Evolutionary conservation across 2,113 vertebrate species (phyloP).

Genomic region (Myotis brandtii): DNA sequence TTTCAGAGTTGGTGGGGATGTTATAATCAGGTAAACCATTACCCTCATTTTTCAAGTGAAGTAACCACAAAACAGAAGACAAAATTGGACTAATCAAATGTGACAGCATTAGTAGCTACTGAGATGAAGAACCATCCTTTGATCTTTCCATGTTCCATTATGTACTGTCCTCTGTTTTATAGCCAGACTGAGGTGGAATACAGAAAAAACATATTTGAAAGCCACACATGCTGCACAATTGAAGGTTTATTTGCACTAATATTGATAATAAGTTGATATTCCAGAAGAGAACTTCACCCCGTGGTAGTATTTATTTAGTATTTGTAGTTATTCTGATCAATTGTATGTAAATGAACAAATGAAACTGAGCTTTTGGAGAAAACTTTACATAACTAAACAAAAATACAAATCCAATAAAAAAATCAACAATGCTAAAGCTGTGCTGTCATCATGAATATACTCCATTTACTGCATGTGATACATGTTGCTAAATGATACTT

Average conservation of each 20-base stretch:
- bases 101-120: background rate
- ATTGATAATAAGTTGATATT: background rate
- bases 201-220: background rate
- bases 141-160: background rate
- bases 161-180: background rate
- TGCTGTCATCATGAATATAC: slow-evolving; percentile 32
- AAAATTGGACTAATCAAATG: background rate
- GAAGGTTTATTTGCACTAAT: background rate
- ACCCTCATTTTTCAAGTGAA: background rate
- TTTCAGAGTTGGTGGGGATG: background rate
- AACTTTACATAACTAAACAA: background rate
- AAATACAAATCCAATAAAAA: background rate
- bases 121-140: background rate
- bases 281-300: background rate
- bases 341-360: background rate
- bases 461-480: background rate
- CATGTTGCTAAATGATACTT: slow-evolving; percentile 52
- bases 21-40: background rate
- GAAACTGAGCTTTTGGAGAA: background rate
- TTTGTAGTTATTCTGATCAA: background rate
- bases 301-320: background rate
- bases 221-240: background rate
- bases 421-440: background rate
- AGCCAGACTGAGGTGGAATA: background rate
- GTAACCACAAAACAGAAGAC: background rate